Base-by-base conservation (phyloP, 2,113 vertebrate species). In the Mormoops blainvillei region DNA sequence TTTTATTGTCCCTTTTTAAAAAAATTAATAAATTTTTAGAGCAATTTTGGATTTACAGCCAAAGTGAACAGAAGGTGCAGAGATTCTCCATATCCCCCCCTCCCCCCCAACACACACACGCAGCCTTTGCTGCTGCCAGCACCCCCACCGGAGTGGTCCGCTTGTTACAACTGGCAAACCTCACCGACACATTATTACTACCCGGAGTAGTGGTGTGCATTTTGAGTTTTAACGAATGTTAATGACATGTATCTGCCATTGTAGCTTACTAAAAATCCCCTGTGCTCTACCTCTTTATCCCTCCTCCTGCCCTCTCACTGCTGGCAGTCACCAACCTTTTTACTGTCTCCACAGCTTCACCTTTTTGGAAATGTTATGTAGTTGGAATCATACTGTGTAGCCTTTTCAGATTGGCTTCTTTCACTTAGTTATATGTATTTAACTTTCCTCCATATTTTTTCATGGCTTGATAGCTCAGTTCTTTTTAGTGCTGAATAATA, bases 351-450 rank as follows among this genome's bases (percentile, higher is more conserved):
- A 0, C 70, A 50, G 73, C 83, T 92, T 67, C 36, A 36, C 41
- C 80, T 83, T 95, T 84, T 52, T 43, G 48, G 48, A 56, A 73
- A 85, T 67, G 61, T 87, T 12, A 36, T 33, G 1, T 52, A 73
- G 3, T 73, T 89, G 54, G 11, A 90, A 43, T 74, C 24, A 41
- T 56, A 45, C 14, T 28, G 8, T 67, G 41, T 33, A n/a, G 38
- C 24, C 76, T 92, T 88, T 85, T 92, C 67, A 71, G 3, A 24
- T 16, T 67, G 91, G 20, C 61, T 87, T 83, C 67, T 82, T 92
- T 74, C 20, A 45, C 26, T 77, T 67, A 36, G 12, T 65, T 36
- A 43, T 38, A 22, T 45, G 6, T 19, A 43, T 54, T 89, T 56
- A 54, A 73, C 52, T 3, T 52, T 91, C 52, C 33, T 45, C 50